Base-by-base conservation (phyloP, 2,888 invertebrate genomes). In the Cosmopolites sordidus region DNA sequence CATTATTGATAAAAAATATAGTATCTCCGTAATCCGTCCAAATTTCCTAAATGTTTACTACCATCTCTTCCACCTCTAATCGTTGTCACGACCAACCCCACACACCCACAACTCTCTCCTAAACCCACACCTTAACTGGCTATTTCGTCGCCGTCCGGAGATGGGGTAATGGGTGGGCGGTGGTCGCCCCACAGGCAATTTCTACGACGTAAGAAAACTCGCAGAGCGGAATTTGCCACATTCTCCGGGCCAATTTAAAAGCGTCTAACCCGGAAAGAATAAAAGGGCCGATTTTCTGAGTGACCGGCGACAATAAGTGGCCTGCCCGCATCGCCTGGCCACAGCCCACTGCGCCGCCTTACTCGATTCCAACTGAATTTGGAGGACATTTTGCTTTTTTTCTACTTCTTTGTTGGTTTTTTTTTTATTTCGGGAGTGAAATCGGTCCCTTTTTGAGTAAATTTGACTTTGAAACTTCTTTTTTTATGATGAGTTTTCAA, bases 391-490 rank as follows among this genome's bases (percentile, higher is more conserved):
- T 22, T 8, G 4, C 22, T 3, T 22, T 8, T 8, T 3, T 22
- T 38, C 12, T n/a, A n/a, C n/a, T 8, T 8, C 22, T 22, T 22
- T 22, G 22, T 22, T 8, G 22, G 38, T 38, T 38, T 12, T 15
- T 15, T 9, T 38, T 38, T 38, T 38, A 38, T 38, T 38, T 9
- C 14, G 12, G 15, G 38, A 3, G 15, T 6, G 14, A 9, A 9
- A 9, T 5, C 12, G 14, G 12, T 38, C 5, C 12, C 15, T 38
- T 38, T 38, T 12, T 38, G 12, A 12, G 12, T 38, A 14, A 38
- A 38, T 38, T 38, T 38, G 38, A 14, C 38, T 12, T 38, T 38
- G 38, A 38, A 38, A 38, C 12, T 38, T 5, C 38, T 15, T 12
- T 38, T 30, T 38, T 38, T 38, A 38, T 15, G 38, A 14, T 38